Evolutionary conservation across 2,113 vertebrate species (phyloP).

Genomic region (Tenebrosternarchus preto): DNA sequence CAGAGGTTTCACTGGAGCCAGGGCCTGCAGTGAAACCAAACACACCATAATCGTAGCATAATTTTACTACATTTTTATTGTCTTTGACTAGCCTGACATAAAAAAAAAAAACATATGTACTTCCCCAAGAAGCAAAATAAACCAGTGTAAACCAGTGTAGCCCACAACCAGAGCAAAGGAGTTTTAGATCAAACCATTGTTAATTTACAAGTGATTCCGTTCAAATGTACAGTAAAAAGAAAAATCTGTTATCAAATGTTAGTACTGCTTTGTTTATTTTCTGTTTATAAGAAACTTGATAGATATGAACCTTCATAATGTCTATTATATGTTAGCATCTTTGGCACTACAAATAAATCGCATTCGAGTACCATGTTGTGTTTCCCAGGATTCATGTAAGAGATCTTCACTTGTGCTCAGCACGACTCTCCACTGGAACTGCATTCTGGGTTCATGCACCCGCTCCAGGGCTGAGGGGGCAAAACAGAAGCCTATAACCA

Average conservation of each 20-base stretch:
- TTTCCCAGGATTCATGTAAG: no score
- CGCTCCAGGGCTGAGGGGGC: no score
- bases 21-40: slow-evolving; percentile 30
- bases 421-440: not conserved
- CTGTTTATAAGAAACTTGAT: not conserved
- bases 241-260: not conserved
- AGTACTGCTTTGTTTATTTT: not conserved
- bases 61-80: not conserved
- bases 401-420: not conserved
- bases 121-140: not conserved
- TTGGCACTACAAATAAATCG: not conserved
- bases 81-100: not conserved
- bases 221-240: not conserved
- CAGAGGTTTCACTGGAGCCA: slow-evolving; percentile 31
- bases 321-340: not conserved
- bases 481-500: no score
- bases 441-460: not conserved
- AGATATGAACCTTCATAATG: not conserved
- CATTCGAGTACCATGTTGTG: not conserved
- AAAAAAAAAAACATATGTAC: not conserved
- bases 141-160: no score
- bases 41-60: not conserved
- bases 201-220: not conserved
- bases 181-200: no score
- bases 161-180: no score